A percentile compares a stretch with the other conserved stretches of the same genome.
Evolutionary conservation across 2,888 invertebrate species (phyloP).

Genomic region (Rugalucina vietnamica): DNA sequence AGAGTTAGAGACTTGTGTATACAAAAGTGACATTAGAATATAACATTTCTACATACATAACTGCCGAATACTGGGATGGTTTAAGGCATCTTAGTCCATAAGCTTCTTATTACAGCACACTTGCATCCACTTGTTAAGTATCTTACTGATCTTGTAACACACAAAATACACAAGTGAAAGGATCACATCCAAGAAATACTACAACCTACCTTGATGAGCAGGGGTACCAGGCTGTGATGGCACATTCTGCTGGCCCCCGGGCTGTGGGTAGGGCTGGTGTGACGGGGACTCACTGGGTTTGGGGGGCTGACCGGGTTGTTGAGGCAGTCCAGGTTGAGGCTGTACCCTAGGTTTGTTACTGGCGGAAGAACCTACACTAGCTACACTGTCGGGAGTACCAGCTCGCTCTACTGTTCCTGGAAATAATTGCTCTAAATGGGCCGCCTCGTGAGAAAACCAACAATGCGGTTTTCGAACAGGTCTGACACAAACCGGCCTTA

Average conservation of each 20-base stretch:
- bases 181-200: background rate
- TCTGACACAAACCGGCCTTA: too few species aligned
- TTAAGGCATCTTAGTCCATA: too few species aligned
- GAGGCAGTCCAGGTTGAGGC: constrained; percentile 43
- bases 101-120: too few species aligned
- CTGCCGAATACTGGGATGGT: too few species aligned
- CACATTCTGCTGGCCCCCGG: constrained; percentile 4
- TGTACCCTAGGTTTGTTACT: constrained; percentile 55
- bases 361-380: constrained; percentile 78
- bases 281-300: constrained; percentile 27
- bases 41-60: too few species aligned
- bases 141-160: background rate
- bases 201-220: background rate
- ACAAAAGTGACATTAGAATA: too few species aligned
- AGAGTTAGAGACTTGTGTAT: too few species aligned
- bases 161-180: background rate
- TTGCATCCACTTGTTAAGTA: too few species aligned
- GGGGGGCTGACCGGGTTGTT: constrained; percentile 35
- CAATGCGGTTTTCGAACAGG: too few species aligned
- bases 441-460: too few species aligned
- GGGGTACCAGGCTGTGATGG: constrained; percentile 37
- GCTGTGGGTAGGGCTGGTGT: constrained; percentile 38
- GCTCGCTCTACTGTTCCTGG: constrained; percentile 64
- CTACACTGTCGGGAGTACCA: constrained; percentile 80
- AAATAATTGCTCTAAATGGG: too few species aligned